Conservation (phyloP, 2,888 invertebrate species). For the Clusia tigrina region DNA sequence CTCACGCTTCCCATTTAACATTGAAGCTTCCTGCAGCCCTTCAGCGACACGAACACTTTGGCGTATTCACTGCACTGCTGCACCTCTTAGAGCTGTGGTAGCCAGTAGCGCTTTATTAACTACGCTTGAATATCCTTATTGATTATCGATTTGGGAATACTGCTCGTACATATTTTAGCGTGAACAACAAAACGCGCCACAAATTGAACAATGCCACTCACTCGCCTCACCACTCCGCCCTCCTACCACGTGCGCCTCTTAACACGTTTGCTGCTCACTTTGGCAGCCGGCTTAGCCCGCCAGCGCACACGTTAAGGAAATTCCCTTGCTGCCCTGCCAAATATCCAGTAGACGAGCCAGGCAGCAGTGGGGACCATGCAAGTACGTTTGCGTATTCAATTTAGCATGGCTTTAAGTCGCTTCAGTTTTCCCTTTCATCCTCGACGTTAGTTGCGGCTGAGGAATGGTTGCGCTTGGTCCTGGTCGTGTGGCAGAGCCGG, state of each 20-base stretch:
- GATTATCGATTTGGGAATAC: constrained; percentile 64
- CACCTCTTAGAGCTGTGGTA: too few relatives aligned
- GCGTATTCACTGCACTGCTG: too few relatives aligned
- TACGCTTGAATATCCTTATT: constrained; percentile 44
- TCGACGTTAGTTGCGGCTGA: too few relatives aligned
- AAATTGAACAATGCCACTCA: too few relatives aligned
- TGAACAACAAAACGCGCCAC: constrained; percentile 11
- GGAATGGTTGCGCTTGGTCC: too few relatives aligned
- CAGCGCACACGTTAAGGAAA: neutral
- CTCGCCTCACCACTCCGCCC: too few relatives aligned
- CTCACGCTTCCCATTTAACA: too few relatives aligned
- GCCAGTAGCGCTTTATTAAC: constrained; percentile 26
- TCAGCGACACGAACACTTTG: too few relatives aligned
- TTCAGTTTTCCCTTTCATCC: neutral
- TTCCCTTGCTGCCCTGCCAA: neutral
- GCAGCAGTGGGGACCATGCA: too few relatives aligned
- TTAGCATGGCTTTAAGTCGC: constrained; percentile 35
- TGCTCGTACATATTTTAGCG: constrained; percentile 8
- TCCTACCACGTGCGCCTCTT: too few relatives aligned
- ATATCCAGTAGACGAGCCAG: neutral
- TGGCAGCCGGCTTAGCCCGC: constrained; percentile 3
- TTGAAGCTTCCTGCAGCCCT: too few relatives aligned
- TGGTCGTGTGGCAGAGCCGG: too few relatives aligned
- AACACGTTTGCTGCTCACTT: constrained; percentile 23
- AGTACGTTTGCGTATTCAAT: constrained; percentile 36